Evolutionary conservation across 2,113 vertebrate genomes (phyloP).

Genomic region (Ceyx melanurus): DNA sequence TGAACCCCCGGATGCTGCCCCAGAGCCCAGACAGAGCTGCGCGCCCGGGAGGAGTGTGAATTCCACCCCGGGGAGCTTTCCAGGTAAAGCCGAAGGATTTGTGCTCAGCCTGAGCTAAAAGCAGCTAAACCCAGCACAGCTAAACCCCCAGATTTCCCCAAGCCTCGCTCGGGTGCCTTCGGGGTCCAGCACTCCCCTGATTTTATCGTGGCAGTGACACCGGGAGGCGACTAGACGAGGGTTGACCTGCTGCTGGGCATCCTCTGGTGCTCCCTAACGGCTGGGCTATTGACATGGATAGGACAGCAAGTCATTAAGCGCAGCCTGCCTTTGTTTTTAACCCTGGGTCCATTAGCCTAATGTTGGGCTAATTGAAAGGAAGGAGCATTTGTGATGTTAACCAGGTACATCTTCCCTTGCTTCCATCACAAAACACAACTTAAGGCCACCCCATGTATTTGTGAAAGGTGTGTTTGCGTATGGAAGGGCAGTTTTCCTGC

Average conservation of each 20-base stretch:
- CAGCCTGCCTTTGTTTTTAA: not conserved
- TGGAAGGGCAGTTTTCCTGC: too few species aligned
- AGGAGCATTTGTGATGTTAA: not conserved
- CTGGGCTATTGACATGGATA: not conserved
- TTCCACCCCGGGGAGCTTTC: not conserved
- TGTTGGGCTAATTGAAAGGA: not conserved
- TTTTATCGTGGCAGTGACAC: not conserved
- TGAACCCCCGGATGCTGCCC: not conserved
- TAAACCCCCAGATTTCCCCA: not conserved
- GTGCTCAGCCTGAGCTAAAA: not conserved
- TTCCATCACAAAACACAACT: not conserved
- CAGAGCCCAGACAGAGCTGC: not conserved
- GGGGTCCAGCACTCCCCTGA: too few species aligned
- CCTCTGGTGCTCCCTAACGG: not conserved
- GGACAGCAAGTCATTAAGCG: not conserved
- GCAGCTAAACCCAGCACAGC: not conserved
- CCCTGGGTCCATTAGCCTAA: not conserved
- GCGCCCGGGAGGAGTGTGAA: not conserved
- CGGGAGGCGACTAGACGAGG: not conserved
- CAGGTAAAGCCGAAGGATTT: not conserved
- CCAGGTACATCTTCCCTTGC: too few species aligned
- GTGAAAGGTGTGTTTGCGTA: rapidly evolving
- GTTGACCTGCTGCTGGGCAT: not conserved
- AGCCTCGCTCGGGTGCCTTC: not conserved
- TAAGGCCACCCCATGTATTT: too few species aligned